Evolutionary conservation across 2,113 vertebrate genomes (phyloP).

Genomic region (Pipa parva): DNA sequence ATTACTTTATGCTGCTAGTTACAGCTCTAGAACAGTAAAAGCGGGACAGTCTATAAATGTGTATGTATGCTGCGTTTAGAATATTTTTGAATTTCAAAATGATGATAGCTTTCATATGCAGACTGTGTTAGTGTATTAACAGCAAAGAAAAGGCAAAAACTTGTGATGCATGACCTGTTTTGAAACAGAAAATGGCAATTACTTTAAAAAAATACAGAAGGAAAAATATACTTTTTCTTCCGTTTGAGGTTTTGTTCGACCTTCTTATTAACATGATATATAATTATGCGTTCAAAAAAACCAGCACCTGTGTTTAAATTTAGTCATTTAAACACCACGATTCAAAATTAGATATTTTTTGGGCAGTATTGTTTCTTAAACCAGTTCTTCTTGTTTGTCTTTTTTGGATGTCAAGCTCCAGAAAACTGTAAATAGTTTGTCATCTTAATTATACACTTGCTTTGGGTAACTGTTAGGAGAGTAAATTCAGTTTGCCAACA

Average conservation of each 20-base stretch:
- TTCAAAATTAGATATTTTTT: conserved; percentile 12
- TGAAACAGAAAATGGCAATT: conserved; percentile 1
- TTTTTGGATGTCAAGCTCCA: neutral
- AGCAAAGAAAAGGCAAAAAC: neutral
- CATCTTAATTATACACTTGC: too few species aligned
- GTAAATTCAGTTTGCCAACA: too few species aligned
- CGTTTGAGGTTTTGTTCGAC: conserved; percentile 2
- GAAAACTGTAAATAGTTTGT: neutral
- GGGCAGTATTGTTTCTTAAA: neutral
- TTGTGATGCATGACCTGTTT: neutral
- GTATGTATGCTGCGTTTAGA: too few species aligned
- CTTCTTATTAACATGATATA: conserved; percentile 3
- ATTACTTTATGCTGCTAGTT: too few species aligned
- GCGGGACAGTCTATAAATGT: too few species aligned
- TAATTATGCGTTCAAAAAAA: conserved; percentile 17
- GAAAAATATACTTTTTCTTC: conserved; percentile 9
- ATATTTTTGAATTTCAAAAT: too few species aligned
- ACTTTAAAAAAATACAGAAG: neutral
- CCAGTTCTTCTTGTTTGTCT: neutral
- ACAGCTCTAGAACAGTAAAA: too few species aligned
- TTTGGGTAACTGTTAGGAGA: too few species aligned
- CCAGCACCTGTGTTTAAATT: conserved; percentile 33
- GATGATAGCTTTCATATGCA: neutral
- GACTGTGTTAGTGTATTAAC: neutral
- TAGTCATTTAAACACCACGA: neutral